These are phyloP conservation scores for Pomacea maculata DNA, from an alignment of 1,140 invertebrate genomes.

Conservation along the genomic window DNA sequence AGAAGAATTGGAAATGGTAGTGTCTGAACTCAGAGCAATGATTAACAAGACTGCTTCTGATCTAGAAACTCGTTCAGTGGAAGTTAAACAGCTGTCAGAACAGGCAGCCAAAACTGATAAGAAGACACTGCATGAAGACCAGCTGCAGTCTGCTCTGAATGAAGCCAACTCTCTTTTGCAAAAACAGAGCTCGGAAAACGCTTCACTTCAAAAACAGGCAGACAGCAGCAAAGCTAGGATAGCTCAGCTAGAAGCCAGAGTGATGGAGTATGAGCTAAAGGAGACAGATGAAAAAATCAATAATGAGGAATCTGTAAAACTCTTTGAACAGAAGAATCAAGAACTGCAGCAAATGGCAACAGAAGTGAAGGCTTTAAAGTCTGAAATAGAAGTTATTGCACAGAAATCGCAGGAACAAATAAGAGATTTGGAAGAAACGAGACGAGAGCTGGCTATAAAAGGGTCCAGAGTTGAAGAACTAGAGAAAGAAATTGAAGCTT, in stretches of 20 bases:
- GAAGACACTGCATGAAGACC: background rate
- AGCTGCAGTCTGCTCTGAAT: slow-evolving; percentile 11
- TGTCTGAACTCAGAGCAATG: slow-evolving; percentile 36
- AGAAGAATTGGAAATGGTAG: slow-evolving; percentile 21
- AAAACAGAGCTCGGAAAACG: background rate
- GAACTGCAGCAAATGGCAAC: background rate
- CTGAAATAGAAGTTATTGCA: background rate
- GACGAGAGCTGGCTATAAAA: background rate
- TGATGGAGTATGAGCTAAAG: background rate
- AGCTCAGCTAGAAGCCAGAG: slow-evolving; percentile 1
- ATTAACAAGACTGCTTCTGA: slow-evolving; percentile 30
- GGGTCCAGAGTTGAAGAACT: background rate
- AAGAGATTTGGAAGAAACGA: background rate
- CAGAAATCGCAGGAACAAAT: background rate
- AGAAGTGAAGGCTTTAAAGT: slow-evolving; percentile 3
- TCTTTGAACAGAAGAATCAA: slow-evolving; percentile 2
- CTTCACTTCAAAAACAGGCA: slow-evolving; percentile 6
- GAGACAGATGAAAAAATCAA: slow-evolving; percentile 10
- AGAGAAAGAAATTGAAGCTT: background rate
- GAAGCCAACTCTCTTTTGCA: slow-evolving; percentile 11
- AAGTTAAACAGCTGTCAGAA: slow-evolving; percentile 25
- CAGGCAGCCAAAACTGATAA: slow-evolving; percentile 15
- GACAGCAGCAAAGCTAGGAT: background rate
- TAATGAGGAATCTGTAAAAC: background rate
- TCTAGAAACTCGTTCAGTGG: slow-evolving; percentile 23